Evolutionary conservation across 2,888 invertebrate genomes (phyloP).

Genomic region (Aleiodes testaceus): DNA sequence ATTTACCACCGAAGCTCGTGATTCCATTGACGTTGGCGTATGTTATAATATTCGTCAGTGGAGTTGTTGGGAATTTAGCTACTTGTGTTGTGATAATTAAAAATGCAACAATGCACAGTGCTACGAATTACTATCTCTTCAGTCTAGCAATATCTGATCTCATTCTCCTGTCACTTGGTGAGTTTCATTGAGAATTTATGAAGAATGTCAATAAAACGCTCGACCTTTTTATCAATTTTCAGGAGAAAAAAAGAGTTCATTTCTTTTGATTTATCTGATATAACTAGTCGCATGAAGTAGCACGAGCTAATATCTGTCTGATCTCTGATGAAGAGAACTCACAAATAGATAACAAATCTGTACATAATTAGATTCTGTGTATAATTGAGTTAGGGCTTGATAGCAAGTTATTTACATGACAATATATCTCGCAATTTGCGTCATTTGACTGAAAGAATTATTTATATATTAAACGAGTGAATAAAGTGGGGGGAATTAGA

Average conservation of each 20-base stretch:
- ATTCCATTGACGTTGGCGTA: conserved; percentile 81
- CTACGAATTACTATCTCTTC: conserved; percentile 94
- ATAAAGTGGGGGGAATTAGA: neutral
- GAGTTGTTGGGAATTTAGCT: conserved; percentile 86
- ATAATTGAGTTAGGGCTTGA: conserved; percentile 19
- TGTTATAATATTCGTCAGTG: conserved; percentile 85
- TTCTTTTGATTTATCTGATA: neutral
- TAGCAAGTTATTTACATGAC: conserved; percentile 38
- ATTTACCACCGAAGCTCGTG: conserved; percentile 66
- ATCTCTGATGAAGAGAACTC: neutral
- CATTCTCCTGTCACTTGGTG: conserved; percentile 86
- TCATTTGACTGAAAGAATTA: conserved; percentile 35
- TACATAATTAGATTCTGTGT: conserved; percentile 19
- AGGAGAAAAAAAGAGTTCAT: neutral
- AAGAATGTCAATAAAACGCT: too few species aligned
- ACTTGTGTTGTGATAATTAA: conserved; percentile 90
- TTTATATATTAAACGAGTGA: neutral
- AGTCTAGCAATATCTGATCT: conserved; percentile 91
- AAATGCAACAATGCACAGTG: conserved; percentile 89
- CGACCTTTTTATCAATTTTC: too few species aligned
- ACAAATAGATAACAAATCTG: conserved; percentile 22
- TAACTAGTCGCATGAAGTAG: neutral
- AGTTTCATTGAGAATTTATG: conserved; percentile 69
- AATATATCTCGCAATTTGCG: conserved; percentile 44
- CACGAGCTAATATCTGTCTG: neutral